phyloP scores from a whole-genome alignment of 2,797 vertebrate species.

The Petrocephalus schoutedeni region DNA sequence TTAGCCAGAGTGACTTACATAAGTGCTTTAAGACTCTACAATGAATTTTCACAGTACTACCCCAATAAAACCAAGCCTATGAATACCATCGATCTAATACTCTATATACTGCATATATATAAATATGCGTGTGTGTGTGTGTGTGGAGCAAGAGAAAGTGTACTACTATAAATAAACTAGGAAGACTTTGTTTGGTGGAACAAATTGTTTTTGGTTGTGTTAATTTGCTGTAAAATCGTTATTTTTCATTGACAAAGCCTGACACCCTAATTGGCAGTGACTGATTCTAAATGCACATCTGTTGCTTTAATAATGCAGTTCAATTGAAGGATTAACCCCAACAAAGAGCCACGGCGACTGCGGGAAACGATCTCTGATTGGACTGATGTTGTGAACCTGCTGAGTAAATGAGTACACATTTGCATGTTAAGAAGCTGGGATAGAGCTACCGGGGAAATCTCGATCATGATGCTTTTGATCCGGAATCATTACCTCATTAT shows the following conservation, averaged over 20 bases:
- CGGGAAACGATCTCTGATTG: constrained; percentile 31
- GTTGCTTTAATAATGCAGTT: constrained; percentile 30
- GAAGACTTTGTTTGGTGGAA: not conserved
- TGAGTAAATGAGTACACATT: constrained; percentile 29
- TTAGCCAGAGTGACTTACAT: no score
- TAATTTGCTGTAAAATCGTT: constrained; percentile 28
- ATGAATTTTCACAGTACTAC: no score
- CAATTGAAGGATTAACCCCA: constrained; percentile 30
- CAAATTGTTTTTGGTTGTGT: constrained; percentile 11
- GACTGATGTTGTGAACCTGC: constrained; percentile 27
- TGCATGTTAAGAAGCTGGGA: constrained; percentile 29
- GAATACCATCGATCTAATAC: no score
- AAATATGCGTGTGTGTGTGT: not conserved
- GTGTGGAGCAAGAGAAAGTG: not conserved
- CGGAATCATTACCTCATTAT: constrained; percentile 29
- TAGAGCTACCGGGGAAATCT: constrained; percentile 18
- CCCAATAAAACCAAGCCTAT: no score
- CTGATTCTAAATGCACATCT: constrained; percentile 33
- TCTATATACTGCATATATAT: no score
- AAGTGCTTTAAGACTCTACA: no score
- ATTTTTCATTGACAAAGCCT: constrained; percentile 21
- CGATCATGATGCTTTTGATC: constrained; percentile 22
- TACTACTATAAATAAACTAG: not conserved
- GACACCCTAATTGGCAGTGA: constrained; percentile 27
- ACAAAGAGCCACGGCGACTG: constrained; percentile 25